Evolutionary conservation across 2,888 invertebrate species (phyloP).

Genomic region (Morpho helenor): DNA sequence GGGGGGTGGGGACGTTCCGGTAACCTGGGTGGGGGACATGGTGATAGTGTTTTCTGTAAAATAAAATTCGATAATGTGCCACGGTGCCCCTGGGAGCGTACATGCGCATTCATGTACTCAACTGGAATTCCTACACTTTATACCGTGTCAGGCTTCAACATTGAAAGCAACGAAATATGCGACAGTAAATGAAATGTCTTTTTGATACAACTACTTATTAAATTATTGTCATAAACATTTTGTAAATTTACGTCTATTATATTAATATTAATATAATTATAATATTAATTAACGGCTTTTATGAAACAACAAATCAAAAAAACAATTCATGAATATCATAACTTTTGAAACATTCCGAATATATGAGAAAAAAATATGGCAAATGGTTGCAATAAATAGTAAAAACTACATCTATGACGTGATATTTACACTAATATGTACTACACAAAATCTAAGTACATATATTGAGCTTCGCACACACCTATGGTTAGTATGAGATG

Average conservation of each 20-base stretch:
- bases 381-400: not conserved
- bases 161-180: constrained; percentile 3
- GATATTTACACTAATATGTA: constrained; percentile 15
- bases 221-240: too few relatives aligned
- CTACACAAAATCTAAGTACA: not conserved
- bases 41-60: constrained; percentile 73
- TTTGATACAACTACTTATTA: not conserved
- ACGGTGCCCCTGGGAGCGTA: constrained; percentile 60
- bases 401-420: constrained; percentile 6
- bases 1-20: constrained; percentile 68
- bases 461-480: not conserved
- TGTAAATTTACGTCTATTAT: too few relatives aligned
- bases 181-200: constrained; percentile 6
- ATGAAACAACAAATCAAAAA: constrained; percentile 3
- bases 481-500: not conserved
- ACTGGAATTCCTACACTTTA: constrained; percentile 1
- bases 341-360: constrained; percentile 23
- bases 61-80: constrained; percentile 69
- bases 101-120: constrained; percentile 32
- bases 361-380: not conserved
- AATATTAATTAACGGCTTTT: too few relatives aligned
- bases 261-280: too few relatives aligned
- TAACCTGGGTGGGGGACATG: constrained; percentile 67
- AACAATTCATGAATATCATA: constrained; percentile 14
- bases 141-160: constrained; percentile 1